A percentile compares a stretch with the other conserved stretches of the same genome.
These are phyloP conservation scores for Neoseiulus cucumeris DNA, from an alignment of 1,140 invertebrate genomes.

Conservation along the genomic window DNA sequence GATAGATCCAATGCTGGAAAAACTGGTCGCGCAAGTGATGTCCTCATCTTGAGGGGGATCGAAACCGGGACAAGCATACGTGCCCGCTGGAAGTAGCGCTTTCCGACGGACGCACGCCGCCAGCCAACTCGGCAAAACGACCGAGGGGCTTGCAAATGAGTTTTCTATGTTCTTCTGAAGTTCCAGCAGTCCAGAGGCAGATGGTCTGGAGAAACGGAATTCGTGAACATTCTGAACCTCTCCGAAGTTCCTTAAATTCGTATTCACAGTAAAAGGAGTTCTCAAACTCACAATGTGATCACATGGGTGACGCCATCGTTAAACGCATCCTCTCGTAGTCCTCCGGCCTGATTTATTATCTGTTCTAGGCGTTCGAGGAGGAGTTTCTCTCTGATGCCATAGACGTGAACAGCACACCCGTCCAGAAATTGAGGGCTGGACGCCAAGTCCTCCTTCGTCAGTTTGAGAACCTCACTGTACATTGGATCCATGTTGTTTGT, in stretches of 20 bases:
- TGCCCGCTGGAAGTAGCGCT: not conserved
- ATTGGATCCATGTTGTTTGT: not conserved
- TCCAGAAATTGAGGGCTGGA: not conserved
- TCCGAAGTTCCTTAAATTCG: too few species aligned
- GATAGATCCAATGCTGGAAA: not conserved
- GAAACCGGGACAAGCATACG: not conserved
- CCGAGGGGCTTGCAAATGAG: not conserved
- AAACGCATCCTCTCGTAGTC: not conserved
- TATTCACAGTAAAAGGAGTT: too few species aligned
- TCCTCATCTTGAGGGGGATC: not conserved
- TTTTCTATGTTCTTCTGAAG: not conserved
- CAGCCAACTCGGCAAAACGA: not conserved
- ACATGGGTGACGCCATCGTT: constrained; percentile 5
- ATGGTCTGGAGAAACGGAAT: constrained; percentile 1
- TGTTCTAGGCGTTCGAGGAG: not conserved
- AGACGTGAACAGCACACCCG: not conserved
- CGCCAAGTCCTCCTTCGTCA: not conserved
- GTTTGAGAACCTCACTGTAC: not conserved
- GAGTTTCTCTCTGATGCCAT: not conserved
- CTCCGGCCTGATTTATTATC: not conserved
- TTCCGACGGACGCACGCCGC: not conserved
- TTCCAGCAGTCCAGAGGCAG: not conserved
- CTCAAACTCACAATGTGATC: not conserved
- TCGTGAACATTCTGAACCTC: too few species aligned
- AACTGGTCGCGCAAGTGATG: not conserved